Base-by-base conservation (phyloP, 2,797 vertebrate species). In the Siniperca undulata region DNA sequence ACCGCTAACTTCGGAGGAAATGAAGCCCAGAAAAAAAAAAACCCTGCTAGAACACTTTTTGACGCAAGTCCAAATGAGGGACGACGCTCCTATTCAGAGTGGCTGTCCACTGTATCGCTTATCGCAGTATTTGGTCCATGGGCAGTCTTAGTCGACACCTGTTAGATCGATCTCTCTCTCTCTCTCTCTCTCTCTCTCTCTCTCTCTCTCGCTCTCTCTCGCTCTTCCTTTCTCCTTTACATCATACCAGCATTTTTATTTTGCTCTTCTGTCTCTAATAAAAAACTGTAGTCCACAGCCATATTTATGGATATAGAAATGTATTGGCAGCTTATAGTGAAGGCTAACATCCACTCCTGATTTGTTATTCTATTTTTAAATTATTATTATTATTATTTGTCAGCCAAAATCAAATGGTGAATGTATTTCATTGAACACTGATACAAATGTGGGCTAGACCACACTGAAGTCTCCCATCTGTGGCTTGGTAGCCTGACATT, bases 101-200 rank as follows among this genome's bases (percentile, higher is more conserved):
- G 72, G 80, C 59, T 76, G 87, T 84, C 75, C 77, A 72, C 78
- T 77, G 80, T 68, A 65, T 14, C 78, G 81, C 81, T 70, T 85
- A 58, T 81, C 66, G 83, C 81, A 65, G 79, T 68, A 82, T 86
- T 85, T 86, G 81, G 81, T 89, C 91, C 88, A 89, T 82, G 74
- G 82, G 72, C 90, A 84, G 84, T 83, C 74, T 80, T 50, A 69
- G 62, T 67, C 95, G 86, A 94, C 96, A 96, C 96, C 95, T 96
- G 95, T 96, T 95, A 95, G 94, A 95, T 85, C 92, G 83, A 81
- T 86, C 90, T 77, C 78, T 67, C 83, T 70, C 90, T 55, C 86
- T 55, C 83, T 70, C 77, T 74, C 89, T 58, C 65, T 76, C 83
- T 48, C 80, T 40, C 86, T 70, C 80, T 56, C 70, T 61, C 75